A percentile compares a stretch with the other conserved stretches of the same genome.
Conservation (phyloP, 2,888 invertebrate species). For the Trachelus troglodyta region DNA sequence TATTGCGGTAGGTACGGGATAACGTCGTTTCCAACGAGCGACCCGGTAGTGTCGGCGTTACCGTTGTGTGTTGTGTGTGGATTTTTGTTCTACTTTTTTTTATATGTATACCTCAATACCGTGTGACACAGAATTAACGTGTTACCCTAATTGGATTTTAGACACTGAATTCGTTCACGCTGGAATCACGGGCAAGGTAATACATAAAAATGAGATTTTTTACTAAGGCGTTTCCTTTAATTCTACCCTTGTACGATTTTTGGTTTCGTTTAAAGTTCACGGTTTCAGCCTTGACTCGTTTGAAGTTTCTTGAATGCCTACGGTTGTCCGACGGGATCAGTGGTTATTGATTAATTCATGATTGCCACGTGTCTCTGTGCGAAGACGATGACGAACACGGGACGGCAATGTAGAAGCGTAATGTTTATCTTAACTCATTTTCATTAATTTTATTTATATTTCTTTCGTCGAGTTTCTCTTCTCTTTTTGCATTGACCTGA, state of each 20-base stretch:
- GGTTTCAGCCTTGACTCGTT: background rate
- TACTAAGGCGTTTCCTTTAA: background rate
- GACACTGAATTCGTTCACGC: background rate
- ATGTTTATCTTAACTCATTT: background rate
- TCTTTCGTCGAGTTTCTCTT: background rate
- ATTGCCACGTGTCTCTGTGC: background rate
- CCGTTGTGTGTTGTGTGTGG: background rate
- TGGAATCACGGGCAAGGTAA: background rate
- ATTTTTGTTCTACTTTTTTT: background rate
- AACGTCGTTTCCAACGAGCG: background rate
- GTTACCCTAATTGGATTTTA: background rate
- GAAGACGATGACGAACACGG: background rate
- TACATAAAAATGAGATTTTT: background rate
- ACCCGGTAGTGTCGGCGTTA: background rate
- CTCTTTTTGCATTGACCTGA: background rate
- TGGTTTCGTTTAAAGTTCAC: background rate
- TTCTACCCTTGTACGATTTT: background rate
- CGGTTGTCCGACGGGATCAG: background rate
- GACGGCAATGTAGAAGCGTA: background rate
- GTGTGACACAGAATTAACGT: background rate
- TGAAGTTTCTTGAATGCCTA: background rate
- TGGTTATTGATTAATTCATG: background rate
- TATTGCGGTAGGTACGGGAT: constrained; percentile 6
- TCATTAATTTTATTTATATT: background rate
- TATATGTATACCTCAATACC: background rate